These are phyloP conservation scores for Microcebus ravelobensis DNA, from an alignment of 2,113 vertebrate species.

Conservation along the genomic window DNA sequence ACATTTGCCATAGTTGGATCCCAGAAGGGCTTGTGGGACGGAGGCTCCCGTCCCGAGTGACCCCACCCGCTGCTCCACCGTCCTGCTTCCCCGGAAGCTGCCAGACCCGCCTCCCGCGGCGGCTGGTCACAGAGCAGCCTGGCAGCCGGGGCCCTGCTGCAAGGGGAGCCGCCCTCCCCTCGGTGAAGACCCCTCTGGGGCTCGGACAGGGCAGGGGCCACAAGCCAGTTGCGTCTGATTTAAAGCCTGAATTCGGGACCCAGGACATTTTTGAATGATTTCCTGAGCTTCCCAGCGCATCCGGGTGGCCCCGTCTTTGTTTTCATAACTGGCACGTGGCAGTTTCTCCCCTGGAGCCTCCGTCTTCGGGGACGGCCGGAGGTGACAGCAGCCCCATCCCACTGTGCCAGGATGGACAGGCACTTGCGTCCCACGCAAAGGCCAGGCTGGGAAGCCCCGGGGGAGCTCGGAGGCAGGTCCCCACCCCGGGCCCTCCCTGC, in stretches of 20 bases:
- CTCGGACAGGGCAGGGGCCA: background rate
- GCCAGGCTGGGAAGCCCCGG: background rate
- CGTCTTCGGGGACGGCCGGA: accelerated
- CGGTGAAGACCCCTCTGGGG: background rate
- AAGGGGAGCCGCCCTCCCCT: background rate
- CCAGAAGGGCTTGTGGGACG: background rate
- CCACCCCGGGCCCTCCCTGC: background rate
- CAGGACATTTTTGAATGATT: no score
- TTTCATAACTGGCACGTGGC: background rate
- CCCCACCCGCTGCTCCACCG: background rate
- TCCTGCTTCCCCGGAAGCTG: background rate
- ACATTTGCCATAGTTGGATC: constrained; percentile 26
- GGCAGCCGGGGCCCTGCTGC: accelerated
- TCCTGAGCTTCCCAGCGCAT: background rate
- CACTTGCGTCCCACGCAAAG: background rate
- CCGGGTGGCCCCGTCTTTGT: background rate
- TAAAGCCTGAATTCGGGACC: background rate
- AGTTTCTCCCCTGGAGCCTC: background rate
- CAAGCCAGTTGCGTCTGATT: background rate
- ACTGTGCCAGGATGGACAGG: background rate
- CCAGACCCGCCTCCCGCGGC: accelerated
- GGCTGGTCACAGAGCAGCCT: background rate
- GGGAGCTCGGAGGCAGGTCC: background rate
- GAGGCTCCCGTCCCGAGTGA: background rate
- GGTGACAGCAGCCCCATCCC: background rate